Evolutionary conservation across 2,113 vertebrate species (phyloP).

Genomic region (Physeter macrocephalus): DNA sequence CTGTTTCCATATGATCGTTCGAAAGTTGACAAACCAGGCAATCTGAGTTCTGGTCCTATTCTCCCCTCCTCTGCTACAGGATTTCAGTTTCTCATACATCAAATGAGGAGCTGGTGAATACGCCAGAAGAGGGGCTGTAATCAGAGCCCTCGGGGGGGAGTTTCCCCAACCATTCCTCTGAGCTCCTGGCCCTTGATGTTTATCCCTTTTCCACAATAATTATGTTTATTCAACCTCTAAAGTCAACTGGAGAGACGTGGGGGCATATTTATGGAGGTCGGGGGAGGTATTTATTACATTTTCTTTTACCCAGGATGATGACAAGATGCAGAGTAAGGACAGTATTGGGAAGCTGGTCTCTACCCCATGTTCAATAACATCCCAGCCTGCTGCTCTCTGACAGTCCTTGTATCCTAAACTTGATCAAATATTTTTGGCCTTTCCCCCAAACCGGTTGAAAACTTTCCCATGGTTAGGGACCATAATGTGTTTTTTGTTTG

Average conservation of each 20-base stretch:
- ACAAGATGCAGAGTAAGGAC: neutral
- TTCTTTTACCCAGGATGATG: neutral
- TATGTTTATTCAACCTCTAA: neutral
- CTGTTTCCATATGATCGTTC: neutral
- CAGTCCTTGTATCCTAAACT: neutral
- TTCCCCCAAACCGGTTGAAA: neutral
- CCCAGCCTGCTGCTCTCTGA: neutral
- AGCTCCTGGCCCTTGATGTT: neutral
- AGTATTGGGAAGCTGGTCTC: neutral
- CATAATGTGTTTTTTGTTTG: neutral
- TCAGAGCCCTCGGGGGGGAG: neutral
- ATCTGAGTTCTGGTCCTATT: neutral
- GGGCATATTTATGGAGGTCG: neutral
- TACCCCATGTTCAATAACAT: neutral
- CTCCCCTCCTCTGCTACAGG: neutral
- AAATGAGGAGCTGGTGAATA: neutral
- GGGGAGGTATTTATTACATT: neutral
- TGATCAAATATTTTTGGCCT: neutral
- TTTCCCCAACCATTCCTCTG: neutral
- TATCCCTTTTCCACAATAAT: neutral
- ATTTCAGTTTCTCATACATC: neutral
- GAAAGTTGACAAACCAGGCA: neutral
- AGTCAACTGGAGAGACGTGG: neutral
- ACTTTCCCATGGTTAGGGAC: neutral
- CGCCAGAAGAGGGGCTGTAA: neutral